A percentile compares a stretch with the other conserved stretches of the same genome.
Conservation (phyloP, 2,797 vertebrate species). For the Argyrosomus regius region DNA sequence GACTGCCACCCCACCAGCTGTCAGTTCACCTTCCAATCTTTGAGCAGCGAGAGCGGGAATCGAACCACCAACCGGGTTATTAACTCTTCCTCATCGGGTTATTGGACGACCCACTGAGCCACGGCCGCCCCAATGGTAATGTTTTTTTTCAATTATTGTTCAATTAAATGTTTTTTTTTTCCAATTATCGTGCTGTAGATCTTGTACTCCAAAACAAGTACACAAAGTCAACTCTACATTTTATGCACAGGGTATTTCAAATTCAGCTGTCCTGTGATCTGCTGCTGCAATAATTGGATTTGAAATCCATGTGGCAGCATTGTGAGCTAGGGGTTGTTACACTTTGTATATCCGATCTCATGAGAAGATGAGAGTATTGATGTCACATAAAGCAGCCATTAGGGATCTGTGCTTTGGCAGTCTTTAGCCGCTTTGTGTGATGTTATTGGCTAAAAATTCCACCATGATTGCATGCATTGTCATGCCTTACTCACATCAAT, state of each 20-base stretch:
- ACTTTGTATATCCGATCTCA: conserved; percentile 16
- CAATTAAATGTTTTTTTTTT: no score
- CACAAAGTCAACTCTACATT: not conserved
- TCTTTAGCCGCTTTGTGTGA: conserved; percentile 31
- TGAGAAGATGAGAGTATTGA: conserved; percentile 37
- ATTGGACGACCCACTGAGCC: no score
- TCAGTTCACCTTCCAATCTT: no score
- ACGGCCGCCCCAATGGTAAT: no score
- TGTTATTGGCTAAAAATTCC: conserved; percentile 24
- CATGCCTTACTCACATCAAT: conserved; percentile 43
- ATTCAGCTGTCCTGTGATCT: conserved; percentile 49
- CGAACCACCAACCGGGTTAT: no score
- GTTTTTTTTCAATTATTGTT: no score
- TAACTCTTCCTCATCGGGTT: no score
- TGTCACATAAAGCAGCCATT: conserved; percentile 44
- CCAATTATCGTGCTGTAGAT: not conserved
- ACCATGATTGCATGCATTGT: conserved; percentile 45
- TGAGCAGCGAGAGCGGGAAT: no score
- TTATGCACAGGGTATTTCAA: conserved; percentile 12
- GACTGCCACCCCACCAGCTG: no score
- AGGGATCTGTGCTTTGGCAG: conserved; percentile 25
- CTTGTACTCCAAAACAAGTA: no score
- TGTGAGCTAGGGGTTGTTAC: conserved; percentile 30
- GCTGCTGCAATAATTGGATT: conserved; percentile 49
- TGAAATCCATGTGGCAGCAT: conserved; percentile 43